Percentiles rank a stretch among this genome's conserved stretches.
phyloP scores from a whole-genome alignment of 2,888 invertebrate species.

The Limnephilus lunatus region DNA sequence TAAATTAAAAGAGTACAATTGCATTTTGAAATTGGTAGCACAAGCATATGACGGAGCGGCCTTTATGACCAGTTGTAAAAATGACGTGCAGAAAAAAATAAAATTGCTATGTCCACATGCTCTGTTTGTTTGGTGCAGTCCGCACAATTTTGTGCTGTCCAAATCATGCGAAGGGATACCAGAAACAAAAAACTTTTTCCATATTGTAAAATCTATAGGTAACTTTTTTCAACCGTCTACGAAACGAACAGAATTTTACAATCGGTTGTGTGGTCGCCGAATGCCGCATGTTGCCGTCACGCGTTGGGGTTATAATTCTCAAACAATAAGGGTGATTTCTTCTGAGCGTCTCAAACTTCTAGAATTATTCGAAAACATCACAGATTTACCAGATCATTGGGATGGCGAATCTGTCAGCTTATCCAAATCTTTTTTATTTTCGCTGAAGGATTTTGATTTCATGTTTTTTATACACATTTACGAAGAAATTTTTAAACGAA shows the following conservation, averaged over 20 bases:
- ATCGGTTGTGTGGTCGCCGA: constrained; percentile 44
- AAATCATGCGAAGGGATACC: constrained; percentile 66
- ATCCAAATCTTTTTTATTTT: constrained; percentile 33
- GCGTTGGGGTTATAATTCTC: constrained; percentile 42
- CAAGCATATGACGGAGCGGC: constrained; percentile 69
- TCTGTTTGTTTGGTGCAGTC: constrained; percentile 67
- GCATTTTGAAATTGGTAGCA: constrained; percentile 68
- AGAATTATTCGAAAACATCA: constrained; percentile 8
- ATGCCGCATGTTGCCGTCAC: not conserved
- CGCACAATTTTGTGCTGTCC: constrained; percentile 67
- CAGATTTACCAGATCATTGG: constrained; percentile 46
- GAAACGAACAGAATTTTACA: constrained; percentile 65
- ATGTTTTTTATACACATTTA: constrained; percentile 49
- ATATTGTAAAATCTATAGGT: constrained; percentile 67
- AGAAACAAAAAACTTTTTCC: constrained; percentile 68
- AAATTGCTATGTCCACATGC: constrained; percentile 66
- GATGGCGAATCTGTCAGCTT: constrained; percentile 50
- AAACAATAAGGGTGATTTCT: constrained; percentile 54
- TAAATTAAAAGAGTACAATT: constrained; percentile 66
- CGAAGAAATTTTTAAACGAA: constrained; percentile 52
- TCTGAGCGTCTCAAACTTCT: not conserved
- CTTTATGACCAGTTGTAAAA: constrained; percentile 67
- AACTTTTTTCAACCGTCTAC: constrained; percentile 68
- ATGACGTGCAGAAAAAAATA: constrained; percentile 68
- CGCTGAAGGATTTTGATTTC: constrained; percentile 42